phyloP scores from a whole-genome alignment of 2,797 vertebrate species.

The Neolamprologus multifasciatus region DNA sequence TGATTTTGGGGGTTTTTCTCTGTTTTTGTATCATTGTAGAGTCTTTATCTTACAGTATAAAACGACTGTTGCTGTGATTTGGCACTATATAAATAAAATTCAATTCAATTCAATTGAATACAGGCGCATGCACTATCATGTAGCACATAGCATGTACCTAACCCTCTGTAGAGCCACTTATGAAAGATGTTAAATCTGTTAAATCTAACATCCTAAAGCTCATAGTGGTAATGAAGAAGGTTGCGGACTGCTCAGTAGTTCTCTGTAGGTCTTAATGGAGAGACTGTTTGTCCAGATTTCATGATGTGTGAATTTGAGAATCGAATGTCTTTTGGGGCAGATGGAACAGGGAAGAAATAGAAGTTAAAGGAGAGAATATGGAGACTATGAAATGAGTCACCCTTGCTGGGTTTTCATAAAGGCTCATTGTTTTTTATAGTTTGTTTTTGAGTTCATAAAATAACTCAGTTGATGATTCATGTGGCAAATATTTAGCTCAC shows the following conservation, averaged over 20 bases:
- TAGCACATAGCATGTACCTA: neutral
- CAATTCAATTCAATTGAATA: neutral
- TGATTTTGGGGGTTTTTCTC: accelerated
- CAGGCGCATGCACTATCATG: neutral
- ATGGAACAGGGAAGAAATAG: neutral
- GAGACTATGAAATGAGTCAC: neutral
- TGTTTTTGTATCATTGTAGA: neutral
- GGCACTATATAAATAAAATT: neutral
- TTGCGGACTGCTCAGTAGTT: neutral
- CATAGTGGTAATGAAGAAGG: neutral
- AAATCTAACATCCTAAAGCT: neutral
- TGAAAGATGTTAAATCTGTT: neutral
- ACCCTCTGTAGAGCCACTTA: neutral
- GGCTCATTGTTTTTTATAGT: neutral
- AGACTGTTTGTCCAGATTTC: neutral
- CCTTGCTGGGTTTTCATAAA: neutral
- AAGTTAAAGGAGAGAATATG: neutral
- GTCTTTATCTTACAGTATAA: neutral
- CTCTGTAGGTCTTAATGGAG: neutral
- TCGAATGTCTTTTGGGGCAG: neutral
- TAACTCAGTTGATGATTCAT: neutral
- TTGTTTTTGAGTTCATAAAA: neutral
- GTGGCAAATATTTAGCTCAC: neutral
- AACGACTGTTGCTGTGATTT: neutral
- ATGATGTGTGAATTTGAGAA: neutral